A percentile compares a stretch with the other conserved stretches of the same genome.
phyloP scores from a whole-genome alignment of 2,888 invertebrate genomes.

The Ophion ellenae region DNA sequence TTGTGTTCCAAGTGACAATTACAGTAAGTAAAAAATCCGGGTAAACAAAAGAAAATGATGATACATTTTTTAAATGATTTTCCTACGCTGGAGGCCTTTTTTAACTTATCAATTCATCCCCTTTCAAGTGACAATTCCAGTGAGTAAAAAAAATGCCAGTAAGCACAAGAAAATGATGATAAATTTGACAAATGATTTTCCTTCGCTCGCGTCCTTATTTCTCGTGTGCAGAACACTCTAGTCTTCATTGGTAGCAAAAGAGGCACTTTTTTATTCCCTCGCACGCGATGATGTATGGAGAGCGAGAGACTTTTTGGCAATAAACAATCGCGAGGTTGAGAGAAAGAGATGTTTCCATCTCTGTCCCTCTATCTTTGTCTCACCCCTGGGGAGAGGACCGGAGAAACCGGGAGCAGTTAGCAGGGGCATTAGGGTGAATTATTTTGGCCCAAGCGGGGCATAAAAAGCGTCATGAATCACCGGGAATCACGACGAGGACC shows the following conservation, averaged over 20 bases:
- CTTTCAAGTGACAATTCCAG: too few species aligned
- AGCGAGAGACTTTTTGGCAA: constrained; percentile 75
- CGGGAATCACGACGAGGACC: constrained; percentile 74
- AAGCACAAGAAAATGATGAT: not conserved
- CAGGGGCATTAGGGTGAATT: constrained; percentile 82
- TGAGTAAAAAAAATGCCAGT: not conserved
- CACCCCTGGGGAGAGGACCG: constrained; percentile 53
- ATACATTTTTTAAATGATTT: too few species aligned
- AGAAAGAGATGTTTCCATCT: constrained; percentile 44
- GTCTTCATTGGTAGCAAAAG: not conserved
- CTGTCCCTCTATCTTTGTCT: not conserved
- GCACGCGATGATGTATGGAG: constrained; percentile 68
- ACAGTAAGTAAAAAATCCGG: too few species aligned
- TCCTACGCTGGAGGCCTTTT: too few species aligned
- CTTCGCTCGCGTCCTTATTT: not conserved
- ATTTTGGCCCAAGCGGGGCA: constrained; percentile 76
- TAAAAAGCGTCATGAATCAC: constrained; percentile 82
- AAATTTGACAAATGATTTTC: not conserved
- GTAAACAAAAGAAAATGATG: too few species aligned
- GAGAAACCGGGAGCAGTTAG: constrained; percentile 79
- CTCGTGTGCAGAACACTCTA: not conserved
- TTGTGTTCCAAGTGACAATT: too few species aligned
- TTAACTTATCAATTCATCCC: too few species aligned
- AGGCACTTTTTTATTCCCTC: not conserved
- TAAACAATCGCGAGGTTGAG: constrained; percentile 76